Base-by-base conservation (phyloP, 92 coral and sea anemone genomes). In the Scolanthus callimorphus region DNA sequence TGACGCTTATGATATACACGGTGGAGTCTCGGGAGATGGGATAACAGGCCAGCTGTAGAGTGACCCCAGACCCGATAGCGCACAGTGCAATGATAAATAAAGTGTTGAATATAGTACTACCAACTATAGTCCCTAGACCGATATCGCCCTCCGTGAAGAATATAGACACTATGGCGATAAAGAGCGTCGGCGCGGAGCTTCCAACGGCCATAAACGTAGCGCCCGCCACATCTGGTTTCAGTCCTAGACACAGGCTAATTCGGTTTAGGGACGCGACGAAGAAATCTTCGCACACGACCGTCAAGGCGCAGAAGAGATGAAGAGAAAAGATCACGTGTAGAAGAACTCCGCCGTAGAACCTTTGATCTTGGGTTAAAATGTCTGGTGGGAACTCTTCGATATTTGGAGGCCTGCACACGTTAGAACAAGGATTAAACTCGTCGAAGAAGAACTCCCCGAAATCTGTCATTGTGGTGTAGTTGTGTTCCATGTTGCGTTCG, bases 161-260 rank as follows among this genome's bases (percentile, higher is more conserved):
- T 6, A 90, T 90, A 17, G 99, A 94, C 53, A 90, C 80, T 31
- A 94, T 85, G 0, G 99, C 78, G 20, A 94, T 94, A 52, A 94
- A 94, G 20, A 94, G 82, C 23, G 99, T 94, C 0, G 99, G 99
- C 3, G 96, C 96, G 10, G 99, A 94, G 39, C 99, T 94, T n/a
- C 99, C 99, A 57, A 90, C 96, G 3, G 99, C 99, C 99, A 94
- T 94, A 39, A 94, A 94, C 0, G 99, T 94, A 11, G 99, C 99
- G 6, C 99, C 99, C 0, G 99, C 99, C 19, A 94, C 99, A 55
- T 94, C 99, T 17, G 99, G 99, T 22, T 89, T 86, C 3, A 94
- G 79, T 13, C 80, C 73, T 58, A 94, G 67, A 44, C 99, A 89
- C 25, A 53, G 79, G 26, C 96, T 89, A 29, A 94, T 88, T 41